These are phyloP conservation scores for Keiferia lycopersicella DNA, from an alignment of 2,888 invertebrate genomes.

Conservation along the genomic window DNA sequence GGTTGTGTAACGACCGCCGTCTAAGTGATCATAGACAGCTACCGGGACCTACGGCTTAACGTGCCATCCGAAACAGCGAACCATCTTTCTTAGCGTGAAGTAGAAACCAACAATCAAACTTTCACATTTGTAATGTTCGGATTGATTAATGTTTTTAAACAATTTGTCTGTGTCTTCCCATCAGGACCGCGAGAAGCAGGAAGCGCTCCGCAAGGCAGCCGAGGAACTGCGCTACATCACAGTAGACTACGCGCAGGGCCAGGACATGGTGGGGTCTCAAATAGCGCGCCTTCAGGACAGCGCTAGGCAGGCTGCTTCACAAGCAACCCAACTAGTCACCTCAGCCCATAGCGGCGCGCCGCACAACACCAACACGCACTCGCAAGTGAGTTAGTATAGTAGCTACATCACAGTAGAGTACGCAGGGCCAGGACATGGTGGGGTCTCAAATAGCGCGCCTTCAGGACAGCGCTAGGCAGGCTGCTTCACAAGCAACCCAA, in stretches of 20 bases:
- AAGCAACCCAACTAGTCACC: slow-evolving; percentile 94
- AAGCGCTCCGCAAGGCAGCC: slow-evolving; percentile 92
- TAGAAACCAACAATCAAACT: too few species aligned
- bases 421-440: neutral
- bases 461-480: neutral
- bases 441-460: neutral
- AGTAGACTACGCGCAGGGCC: slow-evolving; percentile 88
- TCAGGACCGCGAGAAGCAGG: slow-evolving; percentile 91
- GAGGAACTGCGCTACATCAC: slow-evolving; percentile 96
- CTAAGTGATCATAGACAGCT: too few species aligned
- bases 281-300: slow-evolving; percentile 81
- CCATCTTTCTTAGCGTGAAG: too few species aligned
- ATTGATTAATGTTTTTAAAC: too few species aligned
- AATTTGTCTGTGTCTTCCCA: neutral
- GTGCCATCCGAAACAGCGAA: too few species aligned
- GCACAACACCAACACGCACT: slow-evolving; percentile 81
- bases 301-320: slow-evolving; percentile 92
- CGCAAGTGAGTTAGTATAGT: neutral
- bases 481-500: neutral
- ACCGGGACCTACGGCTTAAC: too few species aligned
- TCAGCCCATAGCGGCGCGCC: slow-evolving; percentile 91
- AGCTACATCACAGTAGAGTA: too few species aligned
- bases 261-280: slow-evolving; percentile 88
- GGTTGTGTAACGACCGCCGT: too few species aligned
- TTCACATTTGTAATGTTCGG: too few species aligned